These are phyloP conservation scores for Hestina assimilis DNA, from an alignment of 1,140 invertebrate genomes.

Conservation along the genomic window DNA sequence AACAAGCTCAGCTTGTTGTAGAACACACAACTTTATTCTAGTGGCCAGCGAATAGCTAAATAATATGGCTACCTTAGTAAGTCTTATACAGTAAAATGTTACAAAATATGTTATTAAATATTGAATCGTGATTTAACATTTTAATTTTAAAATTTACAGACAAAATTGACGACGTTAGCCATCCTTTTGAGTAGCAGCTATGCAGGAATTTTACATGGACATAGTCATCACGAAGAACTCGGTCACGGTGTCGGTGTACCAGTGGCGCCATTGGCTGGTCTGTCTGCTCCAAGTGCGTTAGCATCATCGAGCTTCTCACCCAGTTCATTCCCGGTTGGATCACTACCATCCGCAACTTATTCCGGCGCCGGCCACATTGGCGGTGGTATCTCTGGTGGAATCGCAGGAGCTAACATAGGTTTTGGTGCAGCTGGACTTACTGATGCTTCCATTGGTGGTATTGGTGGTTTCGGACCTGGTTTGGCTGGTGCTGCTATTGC, in stretches of 20 bases:
- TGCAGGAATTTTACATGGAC: slow-evolving; percentile 49
- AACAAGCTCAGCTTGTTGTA: slow-evolving; percentile 61
- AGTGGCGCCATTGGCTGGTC: slow-evolving; percentile 21
- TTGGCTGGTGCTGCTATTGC: not conserved
- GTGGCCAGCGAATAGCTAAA: slow-evolving; percentile 75
- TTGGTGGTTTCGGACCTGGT: slow-evolving; percentile 6
- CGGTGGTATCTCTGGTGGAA: slow-evolving; percentile 21
- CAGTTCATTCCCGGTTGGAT: slow-evolving; percentile 62
- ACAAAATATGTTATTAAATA: not conserved
- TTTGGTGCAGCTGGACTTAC: slow-evolving; percentile 27
- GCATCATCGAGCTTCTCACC: slow-evolving; percentile 55
- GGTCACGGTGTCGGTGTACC: slow-evolving; percentile 28
- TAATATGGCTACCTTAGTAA: slow-evolving; percentile 71
- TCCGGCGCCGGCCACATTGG: slow-evolving; percentile 34
- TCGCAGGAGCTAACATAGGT: slow-evolving; percentile 7
- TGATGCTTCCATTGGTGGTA: slow-evolving; percentile 10
- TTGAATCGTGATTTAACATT: not conserved
- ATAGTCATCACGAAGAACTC: slow-evolving; percentile 21
- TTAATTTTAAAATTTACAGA: slow-evolving; percentile 50
- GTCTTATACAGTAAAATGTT: slow-evolving; percentile 34
- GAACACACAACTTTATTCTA: slow-evolving; percentile 49
- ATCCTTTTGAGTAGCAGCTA: slow-evolving; percentile 58
- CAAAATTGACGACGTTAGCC: slow-evolving; percentile 59
- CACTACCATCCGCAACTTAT: slow-evolving; percentile 59
- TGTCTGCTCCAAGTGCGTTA: slow-evolving; percentile 27